A percentile compares a stretch with the other conserved stretches of the same genome.
These are phyloP conservation scores for Spongia lamella DNA, from an alignment of 37 sponge, comb jelly and placozoan species.

Conservation along the genomic window DNA sequence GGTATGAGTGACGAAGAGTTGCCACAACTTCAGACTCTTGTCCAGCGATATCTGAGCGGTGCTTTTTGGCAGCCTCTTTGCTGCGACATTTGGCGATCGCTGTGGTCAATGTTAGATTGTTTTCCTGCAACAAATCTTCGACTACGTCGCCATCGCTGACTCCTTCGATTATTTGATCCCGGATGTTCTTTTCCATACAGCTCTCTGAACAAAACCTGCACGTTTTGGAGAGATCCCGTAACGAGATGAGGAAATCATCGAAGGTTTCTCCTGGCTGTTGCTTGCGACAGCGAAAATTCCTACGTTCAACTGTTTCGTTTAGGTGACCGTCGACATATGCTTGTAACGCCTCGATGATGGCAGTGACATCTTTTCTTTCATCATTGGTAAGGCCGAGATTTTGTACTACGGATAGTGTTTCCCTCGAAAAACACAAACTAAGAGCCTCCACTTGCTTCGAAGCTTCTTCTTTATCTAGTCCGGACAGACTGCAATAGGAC, in stretches of 20 bases:
- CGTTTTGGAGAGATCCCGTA: constrained; percentile 29
- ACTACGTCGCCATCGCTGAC: constrained; percentile 20
- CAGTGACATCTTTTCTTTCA: neutral
- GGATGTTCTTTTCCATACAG: constrained; percentile 31
- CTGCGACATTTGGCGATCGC: constrained; percentile 29
- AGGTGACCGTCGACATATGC: constrained; percentile 4
- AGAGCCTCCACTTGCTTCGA: constrained; percentile 32
- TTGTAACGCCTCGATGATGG: neutral
- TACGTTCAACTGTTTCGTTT: no score
- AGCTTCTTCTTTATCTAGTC: neutral
- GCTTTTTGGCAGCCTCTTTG: constrained; percentile 27
- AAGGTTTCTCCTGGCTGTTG: constrained; percentile 30
- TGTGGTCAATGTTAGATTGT: constrained; percentile 5
- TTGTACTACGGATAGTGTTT: constrained; percentile 25
- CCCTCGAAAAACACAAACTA: constrained; percentile 27
- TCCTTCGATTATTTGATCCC: constrained; percentile 39
- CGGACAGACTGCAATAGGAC: constrained; percentile 30
- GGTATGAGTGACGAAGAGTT: neutral
- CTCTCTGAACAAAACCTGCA: constrained; percentile 31
- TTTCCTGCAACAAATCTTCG: constrained; percentile 9
- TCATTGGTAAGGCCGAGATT: constrained; percentile 22
- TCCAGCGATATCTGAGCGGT: constrained; percentile 29
- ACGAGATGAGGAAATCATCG: constrained; percentile 18
- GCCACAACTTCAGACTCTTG: neutral
- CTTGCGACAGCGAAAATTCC: constrained; percentile 15